Percentiles rank a stretch among this genome's conserved stretches.
phyloP scores from a whole-genome alignment of 2,888 invertebrate species.

The Aromia moschata region DNA sequence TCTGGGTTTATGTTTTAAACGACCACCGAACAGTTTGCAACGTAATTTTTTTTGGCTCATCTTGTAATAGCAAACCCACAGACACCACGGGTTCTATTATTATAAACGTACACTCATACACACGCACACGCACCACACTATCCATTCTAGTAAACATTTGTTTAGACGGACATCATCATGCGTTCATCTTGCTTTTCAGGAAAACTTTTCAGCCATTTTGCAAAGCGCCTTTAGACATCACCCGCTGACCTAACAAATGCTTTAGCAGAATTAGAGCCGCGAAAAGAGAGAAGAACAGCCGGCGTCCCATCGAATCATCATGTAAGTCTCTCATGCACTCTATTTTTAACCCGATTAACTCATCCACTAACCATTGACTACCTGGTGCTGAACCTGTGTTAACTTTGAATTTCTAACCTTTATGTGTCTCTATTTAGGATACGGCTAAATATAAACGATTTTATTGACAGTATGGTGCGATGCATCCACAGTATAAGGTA shows the following conservation, averaged over 20 bases:
- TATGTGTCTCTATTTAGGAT: no score
- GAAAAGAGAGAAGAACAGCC: slow-evolving; percentile 12
- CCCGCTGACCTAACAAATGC: slow-evolving; percentile 16
- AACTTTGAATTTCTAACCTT: slow-evolving; percentile 3
- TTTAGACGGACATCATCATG: slow-evolving; percentile 11
- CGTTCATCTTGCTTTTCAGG: slow-evolving; percentile 24
- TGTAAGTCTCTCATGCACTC: slow-evolving; percentile 25
- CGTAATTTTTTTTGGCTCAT: no score
- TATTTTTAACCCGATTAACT: slow-evolving; percentile 3
- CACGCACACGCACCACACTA: slow-evolving; percentile 3
- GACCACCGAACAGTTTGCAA: no score
- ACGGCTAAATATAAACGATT: no score
- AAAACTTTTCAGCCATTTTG: slow-evolving; percentile 24
- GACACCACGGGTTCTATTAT: slow-evolving; percentile 3
- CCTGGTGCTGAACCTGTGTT: neutral
- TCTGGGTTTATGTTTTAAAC: no score
- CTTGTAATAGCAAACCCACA: no score
- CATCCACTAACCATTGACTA: slow-evolving; percentile 8
- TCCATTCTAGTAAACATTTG: neutral
- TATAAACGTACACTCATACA: neutral
- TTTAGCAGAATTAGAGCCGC: slow-evolving; percentile 14
- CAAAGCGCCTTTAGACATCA: slow-evolving; percentile 13
- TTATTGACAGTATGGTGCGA: no score
- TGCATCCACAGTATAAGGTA: no score
- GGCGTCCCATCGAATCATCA: slow-evolving; percentile 21